phyloP scores from a whole-genome alignment of 2,113 vertebrate genomes.

The Chaetodon trifascialis region DNA sequence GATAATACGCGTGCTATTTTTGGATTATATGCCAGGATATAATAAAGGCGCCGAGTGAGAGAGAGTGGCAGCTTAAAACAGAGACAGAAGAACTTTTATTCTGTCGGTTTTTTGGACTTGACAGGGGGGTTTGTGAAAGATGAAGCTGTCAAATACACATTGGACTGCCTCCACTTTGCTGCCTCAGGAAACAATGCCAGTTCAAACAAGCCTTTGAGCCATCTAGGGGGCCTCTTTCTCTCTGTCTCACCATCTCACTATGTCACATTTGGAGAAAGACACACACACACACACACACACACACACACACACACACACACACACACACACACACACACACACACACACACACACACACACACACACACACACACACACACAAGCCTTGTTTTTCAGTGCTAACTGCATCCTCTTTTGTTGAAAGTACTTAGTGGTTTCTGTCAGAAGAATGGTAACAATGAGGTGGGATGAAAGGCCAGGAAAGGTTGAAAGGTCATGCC shows the following conservation, averaged over 20 bases:
- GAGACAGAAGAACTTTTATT: slow-evolving; percentile 53
- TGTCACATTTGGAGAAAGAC: slow-evolving; percentile 42
- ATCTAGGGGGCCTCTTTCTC: slow-evolving; percentile 57
- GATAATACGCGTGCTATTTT: slow-evolving; percentile 60
- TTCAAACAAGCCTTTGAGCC: slow-evolving; percentile 79
- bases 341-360: slow-evolving; percentile 31
- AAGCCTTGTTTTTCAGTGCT: slow-evolving; percentile 46
- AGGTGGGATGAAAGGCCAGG: slow-evolving; percentile 37
- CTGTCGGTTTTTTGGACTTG: slow-evolving; percentile 54
- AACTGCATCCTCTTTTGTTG: slow-evolving; percentile 43
- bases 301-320: slow-evolving; percentile 14
- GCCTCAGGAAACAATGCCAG: slow-evolving; percentile 77
- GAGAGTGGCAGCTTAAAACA: slow-evolving; percentile 45
- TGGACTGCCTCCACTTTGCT: slow-evolving; percentile 70
- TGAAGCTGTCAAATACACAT: slow-evolving; percentile 75
- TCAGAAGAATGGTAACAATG: slow-evolving; percentile 45
- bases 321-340: slow-evolving; percentile 25
- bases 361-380: slow-evolving; percentile 14
- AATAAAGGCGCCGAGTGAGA: slow-evolving; percentile 34
- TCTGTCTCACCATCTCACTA: slow-evolving; percentile 40
- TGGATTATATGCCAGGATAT: slow-evolving; percentile 49
- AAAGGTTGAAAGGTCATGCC: slow-evolving; percentile 46
- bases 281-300: slow-evolving; percentile 31
- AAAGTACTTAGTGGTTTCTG: slow-evolving; percentile 49
- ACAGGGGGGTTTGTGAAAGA: slow-evolving; percentile 43